Percentiles rank a stretch among this genome's conserved stretches.
These are phyloP conservation scores for Planococcus citri DNA, from an alignment of 1,140 invertebrate genomes.

Conservation along the genomic window DNA sequence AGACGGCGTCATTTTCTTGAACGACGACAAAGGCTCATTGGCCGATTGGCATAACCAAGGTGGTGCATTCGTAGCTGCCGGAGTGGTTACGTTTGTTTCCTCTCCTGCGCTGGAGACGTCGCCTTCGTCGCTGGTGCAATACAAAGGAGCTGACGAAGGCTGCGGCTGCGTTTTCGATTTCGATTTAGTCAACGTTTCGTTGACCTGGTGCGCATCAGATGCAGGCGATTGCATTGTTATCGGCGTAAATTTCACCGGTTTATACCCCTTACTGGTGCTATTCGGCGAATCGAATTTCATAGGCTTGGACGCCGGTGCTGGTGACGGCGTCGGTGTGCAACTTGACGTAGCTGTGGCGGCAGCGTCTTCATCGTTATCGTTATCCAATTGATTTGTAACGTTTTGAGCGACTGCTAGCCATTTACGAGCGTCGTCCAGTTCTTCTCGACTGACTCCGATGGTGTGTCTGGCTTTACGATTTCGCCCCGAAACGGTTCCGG, in stretches of 20 bases:
- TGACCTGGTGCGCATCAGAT: neutral
- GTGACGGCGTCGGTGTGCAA: neutral
- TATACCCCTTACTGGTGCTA: neutral
- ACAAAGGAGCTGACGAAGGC: neutral
- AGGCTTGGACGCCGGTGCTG: neutral
- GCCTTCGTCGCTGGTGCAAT: constrained; percentile 26
- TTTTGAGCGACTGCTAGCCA: constrained; percentile 53
- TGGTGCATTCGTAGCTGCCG: no score
- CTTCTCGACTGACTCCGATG: constrained; percentile 64
- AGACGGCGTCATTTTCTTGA: constrained; percentile 29
- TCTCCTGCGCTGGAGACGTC: constrained; percentile 30
- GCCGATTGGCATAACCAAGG: no score
- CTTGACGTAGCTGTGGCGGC: neutral
- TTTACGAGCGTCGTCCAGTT: constrained; percentile 57
- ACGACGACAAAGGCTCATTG: neutral
- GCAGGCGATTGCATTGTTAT: no score
- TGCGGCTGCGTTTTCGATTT: neutral
- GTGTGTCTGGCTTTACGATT: constrained; percentile 48
- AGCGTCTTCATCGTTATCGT: neutral
- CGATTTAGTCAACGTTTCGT: neutral
- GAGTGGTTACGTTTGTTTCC: constrained; percentile 20
- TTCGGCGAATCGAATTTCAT: constrained; percentile 30
- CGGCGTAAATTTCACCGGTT: constrained; percentile 29
- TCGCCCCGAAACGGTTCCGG: constrained; percentile 27
- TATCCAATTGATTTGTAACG: neutral